These are phyloP conservation scores for Pseudotriccus pelzelni DNA, from an alignment of 2,797 vertebrate genomes.

Conservation along the genomic window DNA sequence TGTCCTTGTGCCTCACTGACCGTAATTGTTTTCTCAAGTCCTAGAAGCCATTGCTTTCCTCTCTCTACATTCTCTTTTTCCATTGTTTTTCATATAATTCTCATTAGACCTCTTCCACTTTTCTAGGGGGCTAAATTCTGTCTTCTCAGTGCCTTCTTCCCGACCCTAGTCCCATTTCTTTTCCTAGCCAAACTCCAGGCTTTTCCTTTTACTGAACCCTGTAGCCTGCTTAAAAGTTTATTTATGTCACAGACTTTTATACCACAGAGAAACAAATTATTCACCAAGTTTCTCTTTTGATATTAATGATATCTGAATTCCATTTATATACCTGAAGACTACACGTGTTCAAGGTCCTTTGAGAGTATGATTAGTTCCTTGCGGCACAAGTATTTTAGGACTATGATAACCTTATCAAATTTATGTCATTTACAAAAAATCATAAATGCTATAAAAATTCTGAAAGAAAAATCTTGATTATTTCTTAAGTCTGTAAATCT, in stretches of 20 bases:
- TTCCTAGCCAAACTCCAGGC: background rate
- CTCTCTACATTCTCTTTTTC: background rate
- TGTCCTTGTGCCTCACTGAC: background rate
- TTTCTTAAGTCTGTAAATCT: background rate
- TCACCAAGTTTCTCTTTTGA: background rate
- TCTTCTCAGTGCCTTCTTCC: background rate
- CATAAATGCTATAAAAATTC: background rate
- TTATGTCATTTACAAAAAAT: background rate
- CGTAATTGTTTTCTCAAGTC: background rate
- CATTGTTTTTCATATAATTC: background rate
- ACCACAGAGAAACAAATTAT: background rate
- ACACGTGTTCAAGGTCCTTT: background rate
- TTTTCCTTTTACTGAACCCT: background rate
- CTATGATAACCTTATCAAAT: background rate
- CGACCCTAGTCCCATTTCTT: background rate
- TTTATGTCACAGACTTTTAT: background rate
- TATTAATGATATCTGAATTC: background rate
- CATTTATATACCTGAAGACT: background rate
- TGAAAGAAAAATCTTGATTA: background rate
- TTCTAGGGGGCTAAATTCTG: background rate
- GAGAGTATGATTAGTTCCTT: background rate
- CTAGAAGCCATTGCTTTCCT: background rate
- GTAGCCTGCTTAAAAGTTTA: background rate
- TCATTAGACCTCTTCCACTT: background rate
- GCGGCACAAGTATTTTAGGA: background rate